Evolutionary conservation across 2,888 invertebrate species (phyloP), one percentile per base, ranked within the genome.

Genomic region (Alcis repandata): DNA sequence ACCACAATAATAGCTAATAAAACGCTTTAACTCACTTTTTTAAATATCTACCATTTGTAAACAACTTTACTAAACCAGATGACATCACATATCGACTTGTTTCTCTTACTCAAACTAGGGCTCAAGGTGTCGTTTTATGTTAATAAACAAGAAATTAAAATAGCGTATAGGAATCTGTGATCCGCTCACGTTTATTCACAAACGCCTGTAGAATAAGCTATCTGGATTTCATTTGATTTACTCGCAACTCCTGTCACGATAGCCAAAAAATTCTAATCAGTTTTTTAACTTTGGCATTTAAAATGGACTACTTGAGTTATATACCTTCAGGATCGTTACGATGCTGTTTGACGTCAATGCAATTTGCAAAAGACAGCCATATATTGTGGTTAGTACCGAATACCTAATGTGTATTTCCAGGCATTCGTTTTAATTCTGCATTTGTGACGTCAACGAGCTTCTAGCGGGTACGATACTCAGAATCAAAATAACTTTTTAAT

Each of bases 151-250:
- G 11, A 20, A 20, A 20, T 45, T 45, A 20, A 20, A 45, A 17
- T 13, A 49, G 19, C n/a, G 10, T 15, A 32, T 32, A 17, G 15
- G 17, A 36, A 51, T 51, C 20, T 20, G 51, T 20, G 36, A 36
- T n/a, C 51, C 9, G 9, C 33, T 56, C 41, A 56, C 56, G 32
- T 56, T 15, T 22, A 27, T 27, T 49, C 49, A 40, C 40, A 13
- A n/a, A 53, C 17, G 40, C 22, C 11, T 53, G 15, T 15, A 53
- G 51, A 40, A 53, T 53, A 22, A 40, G 9, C 33, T 9, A 53
- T 27, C 11, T 53, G 9, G 4, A 40, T 41, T 53, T 53, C 40
- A 53, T 53, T 53, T n/a, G n/a, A n/a, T n/a, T n/a, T n/a, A n/a
- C n/a, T n/a, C n/a, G n/a, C 40, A 15, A 11, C 17, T 41, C 6